phyloP scores from a whole-genome alignment of 2,888 invertebrate genomes.

The Belgica antarctica region DNA sequence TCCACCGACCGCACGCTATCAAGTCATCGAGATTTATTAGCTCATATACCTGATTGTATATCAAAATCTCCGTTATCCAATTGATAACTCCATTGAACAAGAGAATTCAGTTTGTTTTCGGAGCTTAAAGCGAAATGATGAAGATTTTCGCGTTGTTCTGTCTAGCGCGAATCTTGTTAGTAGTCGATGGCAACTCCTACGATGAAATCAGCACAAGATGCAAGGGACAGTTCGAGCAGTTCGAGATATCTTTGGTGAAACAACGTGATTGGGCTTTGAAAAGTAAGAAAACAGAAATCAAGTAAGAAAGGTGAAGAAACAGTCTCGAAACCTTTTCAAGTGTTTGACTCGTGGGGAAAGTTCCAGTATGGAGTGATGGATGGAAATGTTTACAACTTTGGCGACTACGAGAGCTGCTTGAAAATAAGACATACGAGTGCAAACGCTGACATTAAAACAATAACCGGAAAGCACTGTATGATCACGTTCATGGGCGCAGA shows the following conservation, averaged over 20 bases:
- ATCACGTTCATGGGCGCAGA: background rate
- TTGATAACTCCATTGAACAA: too few species aligned
- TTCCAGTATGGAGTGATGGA: background rate
- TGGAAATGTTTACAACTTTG: constrained; percentile 14
- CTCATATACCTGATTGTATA: too few species aligned
- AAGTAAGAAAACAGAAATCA: background rate
- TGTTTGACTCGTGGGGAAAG: constrained; percentile 12
- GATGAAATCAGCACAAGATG: background rate
- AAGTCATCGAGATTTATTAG: too few species aligned
- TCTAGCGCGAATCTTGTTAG: too few species aligned
- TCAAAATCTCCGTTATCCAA: too few species aligned
- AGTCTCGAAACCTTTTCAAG: background rate
- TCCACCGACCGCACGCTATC: too few species aligned
- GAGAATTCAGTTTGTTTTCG: too few species aligned
- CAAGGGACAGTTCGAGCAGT: background rate
- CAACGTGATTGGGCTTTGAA: background rate
- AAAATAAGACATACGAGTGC: background rate
- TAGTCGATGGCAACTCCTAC: too few species aligned
- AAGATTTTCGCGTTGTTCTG: too few species aligned
- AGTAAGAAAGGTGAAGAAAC: background rate
- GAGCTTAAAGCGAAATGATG: too few species aligned
- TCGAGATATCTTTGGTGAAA: background rate
- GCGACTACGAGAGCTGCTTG: background rate
- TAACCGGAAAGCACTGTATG: background rate
- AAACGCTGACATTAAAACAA: background rate